A percentile compares a stretch with the other conserved stretches of the same genome.
Conservation (phyloP, 2,797 vertebrate genomes). For the Sebastes flavidus region DNA sequence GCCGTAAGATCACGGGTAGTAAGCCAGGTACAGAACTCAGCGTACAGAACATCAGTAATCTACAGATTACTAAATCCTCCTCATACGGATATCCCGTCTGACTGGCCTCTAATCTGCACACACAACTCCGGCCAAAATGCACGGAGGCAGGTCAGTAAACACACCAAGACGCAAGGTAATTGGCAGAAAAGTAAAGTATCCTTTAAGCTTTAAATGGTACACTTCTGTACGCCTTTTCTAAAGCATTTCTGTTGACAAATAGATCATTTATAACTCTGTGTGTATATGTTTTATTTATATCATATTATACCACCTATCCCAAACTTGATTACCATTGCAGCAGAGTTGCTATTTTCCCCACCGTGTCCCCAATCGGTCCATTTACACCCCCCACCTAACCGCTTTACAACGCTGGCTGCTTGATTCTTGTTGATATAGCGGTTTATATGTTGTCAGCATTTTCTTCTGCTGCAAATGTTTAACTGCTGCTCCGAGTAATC, state of each 20-base stretch:
- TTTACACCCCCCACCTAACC: background rate
- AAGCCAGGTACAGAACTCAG: constrained; percentile 53
- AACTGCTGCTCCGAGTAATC: constrained; percentile 7
- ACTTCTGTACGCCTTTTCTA: background rate
- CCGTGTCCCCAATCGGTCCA: background rate
- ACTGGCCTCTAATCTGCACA: constrained; percentile 53
- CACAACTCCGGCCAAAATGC: constrained; percentile 17
- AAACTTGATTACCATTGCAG: background rate
- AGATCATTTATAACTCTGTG: background rate
- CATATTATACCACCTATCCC: background rate
- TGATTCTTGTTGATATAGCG: constrained; percentile 7
- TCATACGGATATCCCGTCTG: constrained; percentile 52
- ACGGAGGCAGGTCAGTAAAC: background rate
- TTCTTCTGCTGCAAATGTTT: constrained; percentile 12
- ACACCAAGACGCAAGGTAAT: background rate
- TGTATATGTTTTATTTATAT: background rate
- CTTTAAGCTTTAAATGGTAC: background rate
- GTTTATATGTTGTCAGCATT: constrained; percentile 8
- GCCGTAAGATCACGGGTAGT: constrained; percentile 51
- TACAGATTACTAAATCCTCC: constrained; percentile 61
- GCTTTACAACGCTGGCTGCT: background rate
- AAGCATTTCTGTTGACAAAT: background rate
- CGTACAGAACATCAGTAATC: constrained; percentile 72
- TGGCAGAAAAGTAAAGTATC: background rate
- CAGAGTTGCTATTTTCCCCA: background rate